Evolutionary conservation across 1,140 invertebrate species (phyloP).

Genomic region (Pachyrhynchus sulphureomaculatus): DNA sequence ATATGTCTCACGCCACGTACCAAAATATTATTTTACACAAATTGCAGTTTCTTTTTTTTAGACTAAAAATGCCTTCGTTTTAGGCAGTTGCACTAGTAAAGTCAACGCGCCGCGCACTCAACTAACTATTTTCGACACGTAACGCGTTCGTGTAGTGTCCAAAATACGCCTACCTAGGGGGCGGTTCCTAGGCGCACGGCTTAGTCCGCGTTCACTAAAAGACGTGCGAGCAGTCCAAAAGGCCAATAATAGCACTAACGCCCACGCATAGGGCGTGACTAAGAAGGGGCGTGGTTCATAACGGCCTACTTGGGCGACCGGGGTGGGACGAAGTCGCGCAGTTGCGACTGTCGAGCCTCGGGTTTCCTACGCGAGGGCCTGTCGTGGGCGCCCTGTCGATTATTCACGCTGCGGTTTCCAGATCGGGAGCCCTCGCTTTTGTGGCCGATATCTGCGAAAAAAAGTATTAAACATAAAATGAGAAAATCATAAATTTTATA

Average conservation of each 20-base stretch:
- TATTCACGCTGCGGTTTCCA: conserved; percentile 2
- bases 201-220: not conserved
- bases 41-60: too few species aligned
- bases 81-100: not conserved
- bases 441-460: conserved; percentile 14
- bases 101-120: not conserved
- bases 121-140: not conserved
- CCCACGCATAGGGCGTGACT: too few species aligned
- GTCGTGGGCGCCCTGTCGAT: conserved; percentile 31
- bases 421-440: conserved; percentile 20
- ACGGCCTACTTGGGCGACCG: conserved; percentile 22
- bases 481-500: too few species aligned
- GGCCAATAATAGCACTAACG: too few species aligned
- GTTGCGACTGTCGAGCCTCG: conserved; percentile 37
- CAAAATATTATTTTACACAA: too few species aligned
- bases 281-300: too few species aligned
- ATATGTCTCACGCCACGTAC: too few species aligned
- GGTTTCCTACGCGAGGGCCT: conserved; percentile 40
- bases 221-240: too few species aligned
- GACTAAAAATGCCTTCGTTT: too few species aligned
- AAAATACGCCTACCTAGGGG: too few species aligned
- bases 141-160: too few species aligned
- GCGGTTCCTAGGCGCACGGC: too few species aligned
- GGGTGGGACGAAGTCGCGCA: conserved; percentile 45
- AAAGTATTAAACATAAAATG: not conserved